phyloP scores from a whole-genome alignment of 2,113 vertebrate genomes.

The Rhagologus leucostigma region DNA sequence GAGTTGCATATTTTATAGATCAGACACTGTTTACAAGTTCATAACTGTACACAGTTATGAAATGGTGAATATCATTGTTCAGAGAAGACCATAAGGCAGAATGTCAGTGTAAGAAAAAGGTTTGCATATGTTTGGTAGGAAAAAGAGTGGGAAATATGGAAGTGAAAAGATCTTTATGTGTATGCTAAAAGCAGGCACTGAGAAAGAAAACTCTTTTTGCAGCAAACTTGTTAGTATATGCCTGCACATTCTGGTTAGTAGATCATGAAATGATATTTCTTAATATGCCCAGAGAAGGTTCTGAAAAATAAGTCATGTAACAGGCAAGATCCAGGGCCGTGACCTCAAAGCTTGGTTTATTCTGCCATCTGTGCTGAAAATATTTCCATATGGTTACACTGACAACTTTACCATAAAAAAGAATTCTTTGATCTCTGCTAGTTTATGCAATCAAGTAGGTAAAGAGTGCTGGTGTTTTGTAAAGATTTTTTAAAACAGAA shows the following conservation, averaged over 20 bases:
- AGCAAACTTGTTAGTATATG: background rate
- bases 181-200: background rate
- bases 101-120: background rate
- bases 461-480: background rate
- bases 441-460: background rate
- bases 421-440: background rate
- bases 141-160: background rate
- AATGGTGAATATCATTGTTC: background rate
- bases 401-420: background rate
- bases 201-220: background rate
- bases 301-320: background rate
- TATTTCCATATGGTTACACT: conserved; percentile 15
- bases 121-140: background rate
- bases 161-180: background rate
- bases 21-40: background rate
- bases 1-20: background rate
- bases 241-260: background rate
- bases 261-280: background rate
- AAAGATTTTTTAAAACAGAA: background rate
- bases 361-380: background rate
- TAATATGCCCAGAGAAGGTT: conserved; percentile 22
- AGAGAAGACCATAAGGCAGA: background rate
- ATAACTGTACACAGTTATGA: background rate
- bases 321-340: background rate
- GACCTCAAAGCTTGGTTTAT: background rate